A percentile compares a stretch with the other conserved stretches of the same genome.
These are phyloP conservation scores for Tricholauxania praeusta DNA, from an alignment of 2,888 invertebrate genomes.

Conservation along the genomic window DNA sequence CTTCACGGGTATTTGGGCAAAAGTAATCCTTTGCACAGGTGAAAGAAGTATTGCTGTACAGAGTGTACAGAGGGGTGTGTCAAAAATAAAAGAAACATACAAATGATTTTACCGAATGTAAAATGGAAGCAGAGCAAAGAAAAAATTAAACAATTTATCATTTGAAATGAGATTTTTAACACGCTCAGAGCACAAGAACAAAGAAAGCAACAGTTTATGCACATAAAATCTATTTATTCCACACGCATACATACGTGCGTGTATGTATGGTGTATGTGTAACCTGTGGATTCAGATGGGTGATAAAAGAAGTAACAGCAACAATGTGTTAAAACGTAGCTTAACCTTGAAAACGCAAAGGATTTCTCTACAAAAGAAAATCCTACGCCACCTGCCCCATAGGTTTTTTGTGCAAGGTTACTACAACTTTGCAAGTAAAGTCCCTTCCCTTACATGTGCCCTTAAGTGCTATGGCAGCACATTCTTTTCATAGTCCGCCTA, in stretches of 20 bases:
- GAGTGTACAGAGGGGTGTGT: not conserved
- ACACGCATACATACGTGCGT: not conserved
- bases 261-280: no score
- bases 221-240: not conserved
- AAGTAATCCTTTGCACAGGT: conserved; percentile 18
- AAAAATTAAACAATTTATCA: conserved; percentile 28
- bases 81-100: not conserved
- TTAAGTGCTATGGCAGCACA: no score
- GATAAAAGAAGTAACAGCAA: not conserved
- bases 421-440: no score
- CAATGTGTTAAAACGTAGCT: conserved; percentile 4
- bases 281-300: no score
- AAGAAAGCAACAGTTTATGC: conserved; percentile 5
- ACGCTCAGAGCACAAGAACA: not conserved
- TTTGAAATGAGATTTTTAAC: conserved; percentile 3
- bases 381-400: no score
- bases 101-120: not conserved
- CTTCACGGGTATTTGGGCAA: conserved; percentile 15
- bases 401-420: no score
- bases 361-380: not conserved
- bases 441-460: no score
- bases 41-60: not conserved
- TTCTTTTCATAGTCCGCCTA: no score
- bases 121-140: not conserved
- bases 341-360: conserved; percentile 8